Base-by-base conservation (phyloP, 2,797 vertebrate species). In the Myiotriccus ornatus region DNA sequence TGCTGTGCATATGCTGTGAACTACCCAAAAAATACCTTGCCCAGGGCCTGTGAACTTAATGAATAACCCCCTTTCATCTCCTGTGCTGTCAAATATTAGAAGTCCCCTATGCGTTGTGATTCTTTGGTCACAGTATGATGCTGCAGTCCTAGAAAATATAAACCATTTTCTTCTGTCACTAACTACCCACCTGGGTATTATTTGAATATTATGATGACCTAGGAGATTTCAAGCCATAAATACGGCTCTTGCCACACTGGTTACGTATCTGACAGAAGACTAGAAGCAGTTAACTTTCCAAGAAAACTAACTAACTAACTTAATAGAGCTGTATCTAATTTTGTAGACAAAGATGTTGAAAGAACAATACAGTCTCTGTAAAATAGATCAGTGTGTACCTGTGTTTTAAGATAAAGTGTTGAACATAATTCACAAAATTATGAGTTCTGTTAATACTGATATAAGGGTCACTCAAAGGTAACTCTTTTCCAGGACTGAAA, bases 61-160 rank as follows among this genome's bases (percentile, higher is more conserved):
- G 46, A 87, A 78, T 68, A 88, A 93, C 63, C 0, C 12, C 16
- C 35, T 94, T 93, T 80, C 23, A 74, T 49, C 49, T 88, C 34
- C 41, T 46, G 4, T 60, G 53, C 35, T 77, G 32, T 70, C 73
- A 87, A 67, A 79, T 57, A 65, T 57, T 50, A 37, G 4, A 78
- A 63, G 34, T 65, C 21, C 21, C 64, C 25, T 19, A 19, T 49
- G 52, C 0, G 0, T 52, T 74, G 37, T 49, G 28, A 22, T 64
- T 85, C 52, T 60, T 84, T 67, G 37, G 4, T 14, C 79, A 49
- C 25, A 64, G 32, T 49, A 41, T 64, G 60, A 84, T 74, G 32
- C 56, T 83, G 30, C 52, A 78, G 37, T 39, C 17, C 25, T 59
- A 47, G 39, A 44, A 89, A 82, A 68, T 10, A 32, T 12, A n/a